Percentiles rank a stretch among this genome's conserved stretches.
Conservation (phyloP, 2,113 vertebrate genomes). For the Centropus bengalensis region DNA sequence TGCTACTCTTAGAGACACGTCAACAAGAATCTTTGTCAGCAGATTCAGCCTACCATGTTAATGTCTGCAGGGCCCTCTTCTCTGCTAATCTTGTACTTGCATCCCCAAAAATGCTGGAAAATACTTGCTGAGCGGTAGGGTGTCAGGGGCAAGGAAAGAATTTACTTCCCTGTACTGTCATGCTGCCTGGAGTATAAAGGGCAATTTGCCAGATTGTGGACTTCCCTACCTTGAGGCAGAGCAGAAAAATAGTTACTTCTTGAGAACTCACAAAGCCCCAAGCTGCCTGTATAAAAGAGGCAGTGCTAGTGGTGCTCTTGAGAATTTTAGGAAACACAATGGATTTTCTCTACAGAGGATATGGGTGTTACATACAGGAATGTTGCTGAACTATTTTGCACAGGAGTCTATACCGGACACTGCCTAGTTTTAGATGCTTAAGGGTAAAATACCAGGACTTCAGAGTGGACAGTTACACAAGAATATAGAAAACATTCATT, state of each 20-base stretch:
- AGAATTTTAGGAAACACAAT: not conserved
- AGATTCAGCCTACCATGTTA: constrained; percentile 50
- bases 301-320: not conserved
- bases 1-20: constrained; percentile 25
- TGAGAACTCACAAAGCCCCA: not conserved
- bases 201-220: not conserved
- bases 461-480: constrained; percentile 3
- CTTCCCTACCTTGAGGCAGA: not conserved
- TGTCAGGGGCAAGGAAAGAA: not conserved
- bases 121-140: constrained; percentile 1
- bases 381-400: not conserved
- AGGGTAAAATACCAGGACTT: not conserved
- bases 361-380: not conserved
- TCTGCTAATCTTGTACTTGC: not conserved
- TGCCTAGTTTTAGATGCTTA: not conserved
- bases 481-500: constrained; percentile 12
- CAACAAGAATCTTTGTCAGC: constrained; percentile 70
- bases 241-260: not conserved
- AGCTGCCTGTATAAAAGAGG: not conserved
- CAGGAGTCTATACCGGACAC: not conserved
- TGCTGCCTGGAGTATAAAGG: not conserved
- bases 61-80: constrained; percentile 44
- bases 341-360: not conserved
- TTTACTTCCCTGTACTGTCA: not conserved
- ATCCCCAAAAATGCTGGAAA: constrained; percentile 20